Percentiles rank a stretch among this genome's conserved stretches.
Evolutionary conservation across 2,113 vertebrate species (phyloP).

Genomic region (Plotosus lineatus): DNA sequence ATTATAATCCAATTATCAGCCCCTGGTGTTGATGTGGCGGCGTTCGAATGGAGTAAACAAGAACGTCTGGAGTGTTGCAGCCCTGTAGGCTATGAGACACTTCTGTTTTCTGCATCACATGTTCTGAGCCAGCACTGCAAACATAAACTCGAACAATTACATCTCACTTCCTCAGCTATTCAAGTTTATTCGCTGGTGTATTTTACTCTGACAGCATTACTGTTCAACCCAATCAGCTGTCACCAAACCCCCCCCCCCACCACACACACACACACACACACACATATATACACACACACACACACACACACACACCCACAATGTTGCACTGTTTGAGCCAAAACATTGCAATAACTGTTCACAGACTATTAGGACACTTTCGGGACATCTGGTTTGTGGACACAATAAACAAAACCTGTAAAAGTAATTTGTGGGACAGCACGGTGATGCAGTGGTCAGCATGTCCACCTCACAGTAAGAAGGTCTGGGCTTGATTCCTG

Average conservation of each 20-base stretch:
- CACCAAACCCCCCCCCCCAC: no score
- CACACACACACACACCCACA: not conserved
- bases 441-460: no score
- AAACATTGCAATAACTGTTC: not conserved
- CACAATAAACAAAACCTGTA: not conserved
- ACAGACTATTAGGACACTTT: no score
- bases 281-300: not conserved
- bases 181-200: slow-evolving; percentile 14
- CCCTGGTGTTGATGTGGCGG: slow-evolving; percentile 3
- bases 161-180: not conserved
- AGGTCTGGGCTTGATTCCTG: no score
- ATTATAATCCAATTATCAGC: slow-evolving; percentile 4
- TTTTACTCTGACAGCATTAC: slow-evolving; percentile 16
- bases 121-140: not conserved
- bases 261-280: not conserved
- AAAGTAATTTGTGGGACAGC: no score
- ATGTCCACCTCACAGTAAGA: no score
- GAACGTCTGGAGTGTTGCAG: not conserved
- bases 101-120: not conserved
- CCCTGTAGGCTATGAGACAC: not conserved
- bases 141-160: not conserved
- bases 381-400: not conserved
- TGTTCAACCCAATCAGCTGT: not conserved
- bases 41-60: not conserved
- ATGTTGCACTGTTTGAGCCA: not conserved